phyloP scores from a whole-genome alignment of 2,888 invertebrate species.

The Diarsia dahlii region DNA sequence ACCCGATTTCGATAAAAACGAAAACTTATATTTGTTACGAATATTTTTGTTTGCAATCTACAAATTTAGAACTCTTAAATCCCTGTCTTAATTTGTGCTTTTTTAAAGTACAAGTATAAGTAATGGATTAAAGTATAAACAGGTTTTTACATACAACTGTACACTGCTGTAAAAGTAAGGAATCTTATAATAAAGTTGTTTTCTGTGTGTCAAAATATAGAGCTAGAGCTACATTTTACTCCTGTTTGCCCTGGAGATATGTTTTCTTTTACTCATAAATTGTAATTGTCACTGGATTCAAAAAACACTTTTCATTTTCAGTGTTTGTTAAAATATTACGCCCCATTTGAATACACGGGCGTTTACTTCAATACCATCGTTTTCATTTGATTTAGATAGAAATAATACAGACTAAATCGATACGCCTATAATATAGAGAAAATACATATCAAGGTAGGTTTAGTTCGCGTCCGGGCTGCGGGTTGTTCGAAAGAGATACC shows the following conservation, averaged over 20 bases:
- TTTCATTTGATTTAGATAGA: background rate
- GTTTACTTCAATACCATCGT: background rate
- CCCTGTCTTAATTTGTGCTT: no score
- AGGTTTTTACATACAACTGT: background rate
- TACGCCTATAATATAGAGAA: background rate
- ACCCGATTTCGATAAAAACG: background rate
- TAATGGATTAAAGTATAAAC: background rate
- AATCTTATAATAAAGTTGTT: background rate
- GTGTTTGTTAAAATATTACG: background rate
- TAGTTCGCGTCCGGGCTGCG: no score
- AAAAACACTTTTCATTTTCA: background rate
- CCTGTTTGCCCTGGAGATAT: background rate
- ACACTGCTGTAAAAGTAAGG: background rate
- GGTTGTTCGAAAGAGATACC: no score
- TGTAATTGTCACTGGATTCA: background rate
- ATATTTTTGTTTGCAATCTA: background rate
- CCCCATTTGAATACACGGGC: background rate
- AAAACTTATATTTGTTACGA: background rate
- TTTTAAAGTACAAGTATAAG: background rate
- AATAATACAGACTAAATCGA: background rate
- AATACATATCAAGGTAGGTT: background rate
- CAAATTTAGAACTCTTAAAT: background rate
- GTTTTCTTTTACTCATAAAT: background rate
- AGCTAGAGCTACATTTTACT: background rate
- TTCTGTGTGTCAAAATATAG: background rate